Conservation (phyloP, 2,888 invertebrate genomes). For the Caradrina kadenii region DNA sequence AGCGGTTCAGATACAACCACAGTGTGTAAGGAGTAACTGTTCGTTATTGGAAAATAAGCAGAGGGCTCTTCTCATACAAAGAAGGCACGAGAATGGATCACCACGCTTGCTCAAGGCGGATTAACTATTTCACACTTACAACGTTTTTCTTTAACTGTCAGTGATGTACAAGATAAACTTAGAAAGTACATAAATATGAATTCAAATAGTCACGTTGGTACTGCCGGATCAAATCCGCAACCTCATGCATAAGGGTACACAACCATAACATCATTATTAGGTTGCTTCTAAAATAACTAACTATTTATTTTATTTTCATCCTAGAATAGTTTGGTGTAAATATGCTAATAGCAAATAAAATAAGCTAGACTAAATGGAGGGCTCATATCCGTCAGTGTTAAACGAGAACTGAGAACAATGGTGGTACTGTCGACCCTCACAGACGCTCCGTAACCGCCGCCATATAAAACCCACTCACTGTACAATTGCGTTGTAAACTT, state of each 20-base stretch:
- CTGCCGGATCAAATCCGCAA: too few species aligned
- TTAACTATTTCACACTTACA: too few species aligned
- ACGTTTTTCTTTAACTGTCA: too few species aligned
- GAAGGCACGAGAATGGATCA: too few species aligned
- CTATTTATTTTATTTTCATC: conserved; percentile 16
- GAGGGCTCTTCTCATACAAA: too few species aligned
- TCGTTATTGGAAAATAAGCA: conserved; percentile 4
- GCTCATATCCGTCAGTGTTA: conserved; percentile 63
- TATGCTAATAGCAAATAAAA: conserved; percentile 34
- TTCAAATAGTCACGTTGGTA: too few species aligned
- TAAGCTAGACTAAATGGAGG: conserved; percentile 44
- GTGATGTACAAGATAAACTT: too few species aligned
- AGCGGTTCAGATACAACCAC: conserved; percentile 56
- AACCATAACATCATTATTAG: too few species aligned
- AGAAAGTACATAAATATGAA: too few species aligned
- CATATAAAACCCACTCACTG: conserved; percentile 53
- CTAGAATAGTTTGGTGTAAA: conserved; percentile 31
- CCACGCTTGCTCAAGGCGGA: too few species aligned
- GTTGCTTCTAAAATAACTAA: conserved; percentile 24
- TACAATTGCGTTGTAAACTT: conserved; percentile 55
- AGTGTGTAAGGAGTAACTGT: conserved; percentile 28
- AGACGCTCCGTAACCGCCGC: conserved; percentile 45
- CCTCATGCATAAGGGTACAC: too few species aligned
- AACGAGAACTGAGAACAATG: conserved; percentile 67
- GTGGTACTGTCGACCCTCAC: conserved; percentile 55